Evolutionary conservation across 2,113 vertebrate genomes (phyloP).

Genomic region (Panurus biarmicus): DNA sequence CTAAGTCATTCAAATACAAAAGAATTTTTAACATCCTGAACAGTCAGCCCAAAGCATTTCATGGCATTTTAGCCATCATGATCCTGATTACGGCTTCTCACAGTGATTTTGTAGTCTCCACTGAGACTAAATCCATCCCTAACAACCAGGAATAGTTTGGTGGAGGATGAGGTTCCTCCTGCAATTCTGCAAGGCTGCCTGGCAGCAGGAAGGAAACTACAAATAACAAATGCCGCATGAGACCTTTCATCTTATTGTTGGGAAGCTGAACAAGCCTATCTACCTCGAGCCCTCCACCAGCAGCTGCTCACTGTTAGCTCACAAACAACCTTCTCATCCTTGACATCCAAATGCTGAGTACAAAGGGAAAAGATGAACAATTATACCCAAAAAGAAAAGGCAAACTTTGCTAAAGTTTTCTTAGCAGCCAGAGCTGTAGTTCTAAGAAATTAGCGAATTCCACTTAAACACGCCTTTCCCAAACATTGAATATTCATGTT

Average conservation of each 20-base stretch:
- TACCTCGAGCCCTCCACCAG: not conserved
- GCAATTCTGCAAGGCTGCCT: not conserved
- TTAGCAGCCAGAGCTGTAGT: not conserved
- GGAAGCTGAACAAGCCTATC: not conserved
- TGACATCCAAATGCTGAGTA: not conserved
- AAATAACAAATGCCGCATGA: not conserved
- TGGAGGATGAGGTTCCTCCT: not conserved
- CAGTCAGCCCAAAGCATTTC: not conserved
- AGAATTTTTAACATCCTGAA: not conserved
- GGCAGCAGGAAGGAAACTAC: not conserved
- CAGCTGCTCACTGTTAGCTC: not conserved
- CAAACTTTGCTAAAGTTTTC: not conserved
- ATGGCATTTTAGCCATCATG: not conserved
- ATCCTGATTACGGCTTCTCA: not conserved
- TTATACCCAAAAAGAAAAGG: not conserved
- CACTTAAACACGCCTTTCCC: not conserved
- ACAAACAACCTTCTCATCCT: not conserved
- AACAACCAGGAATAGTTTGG: not conserved
- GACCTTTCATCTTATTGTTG: rapidly evolving
- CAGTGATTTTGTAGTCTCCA: not conserved
- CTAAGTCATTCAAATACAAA: not conserved
- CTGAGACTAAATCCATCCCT: not conserved
- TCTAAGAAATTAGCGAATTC: not conserved
- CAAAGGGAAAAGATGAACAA: not conserved
- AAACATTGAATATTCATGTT: not conserved